Evolutionary conservation across 2,797 vertebrate species (phyloP), one percentile per base, ranked within the genome.

Genomic region (Scomberomorus guttatus): DNA sequence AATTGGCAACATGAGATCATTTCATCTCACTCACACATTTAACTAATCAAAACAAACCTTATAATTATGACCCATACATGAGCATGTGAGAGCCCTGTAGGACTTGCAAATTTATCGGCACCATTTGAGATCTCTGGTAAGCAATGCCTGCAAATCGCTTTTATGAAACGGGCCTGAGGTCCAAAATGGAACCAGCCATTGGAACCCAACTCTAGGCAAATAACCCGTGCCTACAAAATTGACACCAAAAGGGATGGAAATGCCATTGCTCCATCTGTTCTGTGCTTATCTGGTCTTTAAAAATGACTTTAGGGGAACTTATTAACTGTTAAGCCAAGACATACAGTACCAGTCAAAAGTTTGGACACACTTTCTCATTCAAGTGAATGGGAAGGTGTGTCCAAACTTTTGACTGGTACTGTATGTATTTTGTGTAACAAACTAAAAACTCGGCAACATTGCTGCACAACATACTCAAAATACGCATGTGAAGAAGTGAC

Each of bases 1-100:
- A 37, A 58, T 60, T 72, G 63, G 20, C 52, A 71, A 52, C 44
- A 64, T 57, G 9, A 51, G 32, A 42, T 48, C 56, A n/a, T 84
- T 64, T 80, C 54, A 9, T 48, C 32, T 11, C 10, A 11, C 37
- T 37, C 37, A 37, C 37, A 37, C 37, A 37, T 37, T 37, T 37
- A 9, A 37, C 37, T 37, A 37, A 37, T 37, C 11, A 37, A 37
- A 37, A 37, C 37, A 37, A 37, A 37, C 37, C 34, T 25, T 12
- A 18, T 32, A 56, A 66, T 74, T 61, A 24, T 17, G 18, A 52
- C 5, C 52, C 17, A 48, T 48, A 48, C 42, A 42, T 52, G 37
- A 37, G 52, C 37, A 42, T 44, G 18, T 66, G n/a, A 37, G 11
- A 37, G 10, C 37, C 29, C 29, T 32, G 29, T 32, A 32, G 29